Evolutionary conservation across 2,888 invertebrate species (phyloP), one percentile per base, ranked within the genome.

Genomic region (Habrosyne pyritoides): DNA sequence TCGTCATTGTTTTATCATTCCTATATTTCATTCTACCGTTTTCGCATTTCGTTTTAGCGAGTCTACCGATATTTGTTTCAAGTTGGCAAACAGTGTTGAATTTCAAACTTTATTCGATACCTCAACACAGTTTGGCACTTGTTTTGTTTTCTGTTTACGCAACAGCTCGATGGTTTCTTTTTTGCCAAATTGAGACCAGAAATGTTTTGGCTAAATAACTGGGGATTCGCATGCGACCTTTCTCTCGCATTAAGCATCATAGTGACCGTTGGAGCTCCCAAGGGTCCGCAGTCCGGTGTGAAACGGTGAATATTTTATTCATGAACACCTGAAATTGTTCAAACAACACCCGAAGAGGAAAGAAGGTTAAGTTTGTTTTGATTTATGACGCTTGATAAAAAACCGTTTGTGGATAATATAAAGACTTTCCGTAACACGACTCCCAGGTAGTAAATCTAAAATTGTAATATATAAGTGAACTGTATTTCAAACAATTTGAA

Each of bases 251-350:
- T 69, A 71, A 70, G 64, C 54, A 57, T 54, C 59, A 54, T 47
- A 64, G 66, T 73, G 73, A 69, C 75, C 64, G 50, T 50, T 48
- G 52, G 56, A 59, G 42, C 57, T 61, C 60, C 54, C 61, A 21
- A 33, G 54, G 61, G 65, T 52, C 55, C 56, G 53, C 50, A 42
- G 49, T 51, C 57, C 63, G 63, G 67, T 69, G 73, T 69, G 73
- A 79, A 76, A 70, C 67, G 64, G 56, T 60, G 24, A 60, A 80
- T 83, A 75, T 80, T 78, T 83, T 79, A 83, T 82, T 82, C 82
- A 81, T 80, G 75, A 78, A 70, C 72, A 72, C 67, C 67, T 73
- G 65, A 64, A 67, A 69, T 71, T 72, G 66, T 66, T 66, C 69
- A 69, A 69, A 69, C 60, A 68, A 59, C 53, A 55, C 54, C 51